Percentiles rank a stretch among this genome's conserved stretches.
Conservation (phyloP, 2,888 invertebrate species). For the Drosophila infuscata region DNA sequence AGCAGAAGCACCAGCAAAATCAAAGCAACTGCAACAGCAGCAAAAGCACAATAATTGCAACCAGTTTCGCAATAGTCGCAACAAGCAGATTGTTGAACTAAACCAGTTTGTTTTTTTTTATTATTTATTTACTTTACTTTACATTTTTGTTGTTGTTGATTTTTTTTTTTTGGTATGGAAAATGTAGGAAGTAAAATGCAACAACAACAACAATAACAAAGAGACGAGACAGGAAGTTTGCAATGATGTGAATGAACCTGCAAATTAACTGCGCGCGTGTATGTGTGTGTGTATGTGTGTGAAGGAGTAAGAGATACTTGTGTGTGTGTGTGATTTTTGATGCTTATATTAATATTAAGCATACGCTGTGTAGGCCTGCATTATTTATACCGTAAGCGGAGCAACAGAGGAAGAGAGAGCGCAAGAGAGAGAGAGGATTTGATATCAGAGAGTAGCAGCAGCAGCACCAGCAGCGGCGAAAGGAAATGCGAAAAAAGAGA, state of each 20-base stretch:
- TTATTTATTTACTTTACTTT: conserved; percentile 46
- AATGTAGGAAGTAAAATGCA: conserved; percentile 77
- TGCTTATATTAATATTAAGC: conserved; percentile 69
- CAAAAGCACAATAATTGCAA: conserved; percentile 56
- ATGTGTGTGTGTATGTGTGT: conserved; percentile 18
- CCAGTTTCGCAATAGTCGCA: conserved; percentile 69
- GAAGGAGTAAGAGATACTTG: conserved; percentile 30
- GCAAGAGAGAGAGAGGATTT: conserved; percentile 6
- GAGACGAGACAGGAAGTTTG: conserved; percentile 70
- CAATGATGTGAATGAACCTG: conserved; percentile 59
- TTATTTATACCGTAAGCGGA: conserved; percentile 48
- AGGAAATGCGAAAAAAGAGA: conserved; percentile 34
- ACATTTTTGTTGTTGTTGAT: conserved; percentile 11
- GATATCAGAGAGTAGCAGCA: background rate
- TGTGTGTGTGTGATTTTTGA: conserved; percentile 38
- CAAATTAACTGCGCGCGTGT: conserved; percentile 15
- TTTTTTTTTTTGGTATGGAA: conserved; percentile 57
- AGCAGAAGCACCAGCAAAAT: conserved; percentile 48
- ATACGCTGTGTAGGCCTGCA: conserved; percentile 64
- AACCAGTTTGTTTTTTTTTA: conserved; percentile 57
- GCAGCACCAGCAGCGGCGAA: conserved; percentile 24
- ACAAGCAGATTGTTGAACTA: conserved; percentile 55
- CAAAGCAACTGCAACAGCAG: conserved; percentile 48
- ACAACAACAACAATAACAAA: conserved; percentile 50
- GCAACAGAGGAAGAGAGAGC: conserved; percentile 2